Conservation (phyloP, 1,140 invertebrate species). For the Scaptodrosophila lebanonensis region DNA sequence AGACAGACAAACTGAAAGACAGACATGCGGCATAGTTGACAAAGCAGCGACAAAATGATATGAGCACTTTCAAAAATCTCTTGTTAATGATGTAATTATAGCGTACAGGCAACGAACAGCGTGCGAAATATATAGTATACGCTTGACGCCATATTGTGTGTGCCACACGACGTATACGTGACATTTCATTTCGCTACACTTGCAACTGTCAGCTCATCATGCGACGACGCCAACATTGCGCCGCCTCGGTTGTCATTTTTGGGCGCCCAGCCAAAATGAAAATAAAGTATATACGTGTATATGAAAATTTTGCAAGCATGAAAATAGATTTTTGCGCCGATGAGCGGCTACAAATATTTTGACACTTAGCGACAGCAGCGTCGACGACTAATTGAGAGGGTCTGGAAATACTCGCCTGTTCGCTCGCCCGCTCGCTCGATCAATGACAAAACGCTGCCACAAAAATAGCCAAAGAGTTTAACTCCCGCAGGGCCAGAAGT, state of each 20-base stretch:
- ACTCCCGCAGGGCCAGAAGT: no score
- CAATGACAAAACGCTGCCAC: no score
- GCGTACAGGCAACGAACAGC: constrained; percentile 6
- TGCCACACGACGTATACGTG: constrained; percentile 72
- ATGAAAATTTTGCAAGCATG: constrained; percentile 26
- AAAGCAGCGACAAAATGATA: constrained; percentile 19
- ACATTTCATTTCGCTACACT: constrained; percentile 54
- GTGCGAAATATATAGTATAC: constrained; percentile 18
- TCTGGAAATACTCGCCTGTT: constrained; percentile 5
- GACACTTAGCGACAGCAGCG: constrained; percentile 68
- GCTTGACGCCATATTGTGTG: constrained; percentile 29
- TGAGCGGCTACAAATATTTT: constrained; percentile 54
- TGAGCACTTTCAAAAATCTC: constrained; percentile 62
- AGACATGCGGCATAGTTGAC: no score
- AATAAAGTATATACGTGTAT: not conserved
- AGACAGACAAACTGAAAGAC: no score
- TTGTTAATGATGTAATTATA: constrained; percentile 71
- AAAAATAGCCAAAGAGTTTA: no score
- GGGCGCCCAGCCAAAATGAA: constrained; percentile 37
- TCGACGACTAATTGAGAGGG: constrained; percentile 65
- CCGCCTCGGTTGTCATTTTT: constrained; percentile 29
- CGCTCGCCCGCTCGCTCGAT: no score
- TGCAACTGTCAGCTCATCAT: constrained; percentile 27
- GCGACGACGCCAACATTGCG: no score
- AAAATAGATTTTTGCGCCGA: constrained; percentile 42